Evolutionary conservation across 2,888 invertebrate species (phyloP).

Genomic region (Uropetala carovei): DNA sequence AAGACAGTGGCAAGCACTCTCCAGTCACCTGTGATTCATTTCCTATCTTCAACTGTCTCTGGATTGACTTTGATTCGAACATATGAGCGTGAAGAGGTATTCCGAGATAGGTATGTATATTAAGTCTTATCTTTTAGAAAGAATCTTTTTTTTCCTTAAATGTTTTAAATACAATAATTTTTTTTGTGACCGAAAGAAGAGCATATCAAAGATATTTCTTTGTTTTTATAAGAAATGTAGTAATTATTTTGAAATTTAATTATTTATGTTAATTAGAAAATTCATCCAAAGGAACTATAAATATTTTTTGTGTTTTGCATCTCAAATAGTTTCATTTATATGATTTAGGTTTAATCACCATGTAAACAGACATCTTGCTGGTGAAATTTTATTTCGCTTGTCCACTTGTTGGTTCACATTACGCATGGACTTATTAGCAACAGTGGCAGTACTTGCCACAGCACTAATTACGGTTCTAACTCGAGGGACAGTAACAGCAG

Average conservation of each 20-base stretch:
- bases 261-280: no score
- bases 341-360: not conserved
- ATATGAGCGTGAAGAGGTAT: conserved; percentile 47
- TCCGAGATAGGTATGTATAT: conserved; percentile 43
- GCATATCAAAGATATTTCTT: not conserved
- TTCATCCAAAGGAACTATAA: no score
- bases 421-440: conserved; percentile 54
- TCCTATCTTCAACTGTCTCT: conserved; percentile 76
- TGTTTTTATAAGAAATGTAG: not conserved
- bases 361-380: conserved; percentile 34
- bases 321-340: not conserved
- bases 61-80: conserved; percentile 69
- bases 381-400: conserved; percentile 64
- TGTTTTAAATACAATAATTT: no score
- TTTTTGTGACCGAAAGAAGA: no score
- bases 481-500: conserved; percentile 73
- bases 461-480: conserved; percentile 74
- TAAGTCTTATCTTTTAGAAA: no score
- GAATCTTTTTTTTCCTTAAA: no score
- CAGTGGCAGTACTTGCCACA: conserved; percentile 73
- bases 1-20: conserved; percentile 76
- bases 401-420: conserved; percentile 63
- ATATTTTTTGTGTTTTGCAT: no score
- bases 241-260: no score
- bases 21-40: conserved; percentile 77